These are phyloP conservation scores for Ailuropoda melanoleuca DNA, from an alignment of 2,113 vertebrate genomes.

Conservation along the genomic window DNA sequence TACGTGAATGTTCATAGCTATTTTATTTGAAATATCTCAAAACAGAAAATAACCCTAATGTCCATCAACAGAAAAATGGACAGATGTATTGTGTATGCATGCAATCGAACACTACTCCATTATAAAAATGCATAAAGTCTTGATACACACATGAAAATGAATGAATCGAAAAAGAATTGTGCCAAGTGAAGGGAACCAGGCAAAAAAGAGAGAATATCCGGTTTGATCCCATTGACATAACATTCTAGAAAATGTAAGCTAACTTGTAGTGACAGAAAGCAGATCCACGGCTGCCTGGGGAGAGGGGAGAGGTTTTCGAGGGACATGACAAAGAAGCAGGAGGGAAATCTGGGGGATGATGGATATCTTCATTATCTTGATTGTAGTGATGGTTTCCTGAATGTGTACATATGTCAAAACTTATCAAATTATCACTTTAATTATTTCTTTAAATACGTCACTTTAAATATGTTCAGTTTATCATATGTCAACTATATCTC, in stretches of 20 bases:
- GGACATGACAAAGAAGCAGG: background rate
- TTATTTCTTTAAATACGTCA: slow-evolving; percentile 28
- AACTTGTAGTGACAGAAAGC: background rate
- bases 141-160: background rate
- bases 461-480: slow-evolving; percentile 17
- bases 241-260: background rate
- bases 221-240: background rate
- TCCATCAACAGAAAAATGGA: background rate
- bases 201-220: background rate
- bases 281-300: background rate
- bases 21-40: background rate
- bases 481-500: slow-evolving; percentile 30
- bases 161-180: background rate
- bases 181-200: background rate
- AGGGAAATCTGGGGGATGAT: background rate
- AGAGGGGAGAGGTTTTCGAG: background rate
- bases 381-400: background rate
- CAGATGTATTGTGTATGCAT: background rate
- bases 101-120: background rate
- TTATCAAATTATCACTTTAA: slow-evolving; percentile 28
- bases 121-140: background rate
- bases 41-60: background rate
- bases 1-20: too few relatives aligned
- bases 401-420: slow-evolving; percentile 13
- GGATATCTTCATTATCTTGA: slow-evolving; percentile 22